Evolutionary conservation across 2,888 invertebrate genomes (phyloP).

Genomic region (Dioctria linearis): DNA sequence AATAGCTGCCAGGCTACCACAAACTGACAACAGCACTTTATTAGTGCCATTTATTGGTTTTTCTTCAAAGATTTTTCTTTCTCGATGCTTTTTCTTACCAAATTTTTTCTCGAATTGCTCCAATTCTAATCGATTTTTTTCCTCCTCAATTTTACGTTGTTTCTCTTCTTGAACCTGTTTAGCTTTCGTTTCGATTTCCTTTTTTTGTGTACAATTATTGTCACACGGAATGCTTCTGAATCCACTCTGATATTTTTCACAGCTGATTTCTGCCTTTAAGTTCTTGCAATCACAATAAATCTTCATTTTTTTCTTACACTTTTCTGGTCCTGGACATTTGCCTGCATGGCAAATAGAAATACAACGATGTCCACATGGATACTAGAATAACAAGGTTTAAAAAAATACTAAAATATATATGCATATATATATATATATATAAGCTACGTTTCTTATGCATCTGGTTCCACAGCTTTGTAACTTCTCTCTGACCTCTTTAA

Average conservation of each 20-base stretch:
- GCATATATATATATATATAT: constrained; percentile 34
- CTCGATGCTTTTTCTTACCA: constrained; percentile 76
- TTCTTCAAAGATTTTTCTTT: constrained; percentile 68
- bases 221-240: constrained; percentile 75
- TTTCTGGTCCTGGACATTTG: constrained; percentile 76
- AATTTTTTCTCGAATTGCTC: constrained; percentile 85
- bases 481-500: constrained; percentile 63
- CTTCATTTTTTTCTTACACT: constrained; percentile 86
- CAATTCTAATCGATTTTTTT: constrained; percentile 80
- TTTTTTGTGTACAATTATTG: constrained; percentile 76
- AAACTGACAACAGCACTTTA: constrained; percentile 61
- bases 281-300: constrained; percentile 84
- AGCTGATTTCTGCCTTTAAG: constrained; percentile 81
- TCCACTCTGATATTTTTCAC: constrained; percentile 74
- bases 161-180: constrained; percentile 74
- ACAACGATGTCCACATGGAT: constrained; percentile 89
- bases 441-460: constrained; percentile 84
- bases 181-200: constrained; percentile 72
- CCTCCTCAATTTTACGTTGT: constrained; percentile 74
- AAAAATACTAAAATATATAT: constrained; percentile 36
- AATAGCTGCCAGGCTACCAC: constrained; percentile 60
- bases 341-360: constrained; percentile 82
- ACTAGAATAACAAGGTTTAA: constrained; percentile 71
- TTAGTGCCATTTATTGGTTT: constrained; percentile 61
- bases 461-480: constrained; percentile 81